Evolutionary conservation across 2,113 vertebrate genomes (phyloP).

Genomic region (Leptobrachium ailaonicum): DNA sequence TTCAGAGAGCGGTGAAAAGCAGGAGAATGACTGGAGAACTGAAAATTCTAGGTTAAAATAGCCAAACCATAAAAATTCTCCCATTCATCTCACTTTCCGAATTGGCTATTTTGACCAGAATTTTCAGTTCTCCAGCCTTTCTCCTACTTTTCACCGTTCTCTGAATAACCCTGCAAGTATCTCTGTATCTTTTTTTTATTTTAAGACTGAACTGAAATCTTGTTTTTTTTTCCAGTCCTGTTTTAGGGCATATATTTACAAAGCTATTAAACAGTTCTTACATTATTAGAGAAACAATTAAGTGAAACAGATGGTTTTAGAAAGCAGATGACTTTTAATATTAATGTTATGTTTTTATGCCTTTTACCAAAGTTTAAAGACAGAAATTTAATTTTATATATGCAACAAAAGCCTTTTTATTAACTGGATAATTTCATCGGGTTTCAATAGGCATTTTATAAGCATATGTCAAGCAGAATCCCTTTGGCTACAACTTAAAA

Average conservation of each 20-base stretch:
- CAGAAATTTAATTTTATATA: background rate
- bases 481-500: background rate
- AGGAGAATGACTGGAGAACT: no score
- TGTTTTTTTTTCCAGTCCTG: background rate
- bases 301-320: background rate
- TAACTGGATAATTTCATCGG: background rate
- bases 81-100: no score
- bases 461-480: background rate
- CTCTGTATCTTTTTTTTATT: background rate
- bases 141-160: no score
- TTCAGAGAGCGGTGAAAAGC: no score
- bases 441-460: background rate
- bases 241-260: conserved; percentile 16
- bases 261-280: conserved; percentile 28
- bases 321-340: background rate
- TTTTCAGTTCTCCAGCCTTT: no score
- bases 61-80: no score
- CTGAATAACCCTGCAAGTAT: no score
- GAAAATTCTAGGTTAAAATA: no score
- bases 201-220: background rate
- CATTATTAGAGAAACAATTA: conserved; percentile 19
- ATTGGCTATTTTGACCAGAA: no score
- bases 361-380: conserved; percentile 17
- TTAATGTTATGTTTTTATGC: background rate
- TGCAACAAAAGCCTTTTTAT: background rate